A percentile compares a stretch with the other conserved stretches of the same genome.
Evolutionary conservation across 1,140 invertebrate genomes (phyloP).

Genomic region (Drosophila bifasciata): DNA sequence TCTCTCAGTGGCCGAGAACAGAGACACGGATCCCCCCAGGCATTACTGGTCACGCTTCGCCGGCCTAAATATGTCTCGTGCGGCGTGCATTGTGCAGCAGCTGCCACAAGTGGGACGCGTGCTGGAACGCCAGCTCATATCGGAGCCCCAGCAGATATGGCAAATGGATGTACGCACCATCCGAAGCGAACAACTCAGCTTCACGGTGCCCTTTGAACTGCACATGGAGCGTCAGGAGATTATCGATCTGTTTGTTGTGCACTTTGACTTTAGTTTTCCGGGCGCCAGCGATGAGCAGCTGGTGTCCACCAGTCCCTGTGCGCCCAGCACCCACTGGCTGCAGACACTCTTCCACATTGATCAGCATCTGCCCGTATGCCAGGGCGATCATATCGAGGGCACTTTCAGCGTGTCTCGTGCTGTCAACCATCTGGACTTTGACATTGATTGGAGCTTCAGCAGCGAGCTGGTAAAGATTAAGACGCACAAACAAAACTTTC

Average conservation of each 20-base stretch:
- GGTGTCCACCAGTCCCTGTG: conserved; percentile 28
- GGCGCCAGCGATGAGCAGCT: not conserved
- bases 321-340: conserved; percentile 33
- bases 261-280: conserved; percentile 42
- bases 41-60: conserved; percentile 19
- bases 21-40: not conserved
- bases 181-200: conserved; percentile 21
- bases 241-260: conserved; percentile 30
- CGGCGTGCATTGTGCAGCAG: not conserved
- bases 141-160: conserved; percentile 21
- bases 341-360: conserved; percentile 48
- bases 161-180: conserved; percentile 27
- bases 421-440: conserved; percentile 29
- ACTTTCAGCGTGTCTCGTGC: conserved; percentile 16
- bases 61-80: conserved; percentile 27
- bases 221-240: conserved; percentile 11
- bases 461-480: conserved; percentile 19
- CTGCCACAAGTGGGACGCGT: conserved; percentile 7
- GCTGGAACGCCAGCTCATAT: conserved; percentile 5
- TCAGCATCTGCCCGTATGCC: conserved; percentile 27
- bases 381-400: conserved; percentile 5
- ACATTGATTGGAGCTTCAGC: conserved; percentile 34
- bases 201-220: conserved; percentile 20
- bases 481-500: conserved; percentile 39
- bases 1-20: conserved; percentile 8